Base-by-base conservation (phyloP, 2,113 vertebrate species). In the Toxotes chatareus region DNA sequence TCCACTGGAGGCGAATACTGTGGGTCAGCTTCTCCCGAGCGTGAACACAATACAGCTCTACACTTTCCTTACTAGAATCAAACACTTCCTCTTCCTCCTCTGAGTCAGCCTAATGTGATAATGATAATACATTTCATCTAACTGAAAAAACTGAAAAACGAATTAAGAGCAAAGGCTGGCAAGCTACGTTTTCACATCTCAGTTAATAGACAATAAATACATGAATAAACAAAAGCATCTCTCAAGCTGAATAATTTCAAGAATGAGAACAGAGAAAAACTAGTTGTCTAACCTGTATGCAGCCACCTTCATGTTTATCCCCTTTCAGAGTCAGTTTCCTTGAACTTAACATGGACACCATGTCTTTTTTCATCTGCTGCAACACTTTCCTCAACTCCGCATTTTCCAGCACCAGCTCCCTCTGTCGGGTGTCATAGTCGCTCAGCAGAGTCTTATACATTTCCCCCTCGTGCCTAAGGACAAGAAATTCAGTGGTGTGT, bases 311-410 rank as follows among this genome's bases (percentile, higher is more conserved):
- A 62, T 82, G 64, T 51, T 88, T 94, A 79, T 96, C 95, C 32
- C 94, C 96, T 68, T 95, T 96, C 61, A 81, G 86, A 34, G 87
- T 93, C 42, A 91, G 92, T 85, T 96, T 97, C 85, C 94, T 96
- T 53, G 96, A 95, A 83, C 94, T 95, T 47, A 99, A 95, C 88
- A 99, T 95, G 34, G 93, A 96, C 85, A 97, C 94, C 88, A 99
- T 99, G 71, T 99, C 98, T 89, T 96, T 98, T 88, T 98, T 99
- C 96, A 99, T 98, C 82, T 99, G 97, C 91, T 99, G 97, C 87
- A 99, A 94, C 78, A 99, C 95, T 87, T 97, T 98, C 67, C 97
- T 98, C 76, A 99, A 91, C 85, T 99, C 98, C 64, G 96, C 95
- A 71, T 99, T 99, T 95, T 99, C 98, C 86, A 96, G 4, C 81